Evolutionary conservation across 2,113 vertebrate species (phyloP).

Genomic region (Mobula birostris): DNA sequence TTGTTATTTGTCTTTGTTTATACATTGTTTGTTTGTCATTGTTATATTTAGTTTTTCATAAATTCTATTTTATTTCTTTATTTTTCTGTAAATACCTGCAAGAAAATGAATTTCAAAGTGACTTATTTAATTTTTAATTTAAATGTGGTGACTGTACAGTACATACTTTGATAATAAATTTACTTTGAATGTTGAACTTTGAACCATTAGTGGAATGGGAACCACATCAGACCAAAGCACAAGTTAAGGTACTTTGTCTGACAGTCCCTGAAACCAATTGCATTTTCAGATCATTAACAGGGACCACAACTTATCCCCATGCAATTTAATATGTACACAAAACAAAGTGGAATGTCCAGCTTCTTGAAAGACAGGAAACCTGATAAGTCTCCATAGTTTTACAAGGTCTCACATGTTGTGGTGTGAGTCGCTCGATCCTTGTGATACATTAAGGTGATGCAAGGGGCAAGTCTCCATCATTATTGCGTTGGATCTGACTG

Average conservation of each 20-base stretch:
- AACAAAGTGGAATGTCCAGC: neutral
- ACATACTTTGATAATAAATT: no score
- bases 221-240: neutral
- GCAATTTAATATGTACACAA: neutral
- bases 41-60: no score
- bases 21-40: no score
- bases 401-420: neutral
- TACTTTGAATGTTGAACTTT: no score
- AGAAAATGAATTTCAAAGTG: no score
- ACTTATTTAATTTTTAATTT: no score
- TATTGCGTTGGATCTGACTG: no score
- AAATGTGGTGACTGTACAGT: no score
- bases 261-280: neutral
- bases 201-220: neutral
- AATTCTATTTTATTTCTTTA: no score
- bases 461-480: neutral
- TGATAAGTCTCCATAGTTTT: neutral
- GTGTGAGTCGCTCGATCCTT: no score
- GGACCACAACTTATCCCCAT: neutral
- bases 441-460: neutral
- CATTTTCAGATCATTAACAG: neutral
- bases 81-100: no score
- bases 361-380: neutral
- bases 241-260: neutral
- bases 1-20: no score